Percentiles rank a stretch among this genome's conserved stretches.
Evolutionary conservation across 2,888 invertebrate genomes (phyloP).

Genomic region (Melinaea marsaeus): DNA sequence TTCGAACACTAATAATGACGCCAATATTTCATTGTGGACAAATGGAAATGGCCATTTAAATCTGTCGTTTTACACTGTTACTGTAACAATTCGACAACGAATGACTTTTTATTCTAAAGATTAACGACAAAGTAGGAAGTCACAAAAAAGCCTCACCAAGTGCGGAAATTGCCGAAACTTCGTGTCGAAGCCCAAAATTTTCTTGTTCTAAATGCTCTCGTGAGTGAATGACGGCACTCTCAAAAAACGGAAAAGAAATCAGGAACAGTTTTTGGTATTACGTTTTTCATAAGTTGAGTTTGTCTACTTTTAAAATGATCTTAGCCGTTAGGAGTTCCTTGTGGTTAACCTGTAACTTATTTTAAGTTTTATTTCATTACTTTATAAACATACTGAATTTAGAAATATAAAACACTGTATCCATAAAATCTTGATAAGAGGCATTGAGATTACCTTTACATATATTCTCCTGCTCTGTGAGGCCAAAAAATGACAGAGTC

Average conservation of each 20-base stretch:
- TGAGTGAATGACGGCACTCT: constrained; percentile 75
- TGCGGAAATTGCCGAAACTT: constrained; percentile 75
- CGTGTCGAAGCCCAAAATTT: constrained; percentile 72
- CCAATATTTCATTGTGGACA: constrained; percentile 36
- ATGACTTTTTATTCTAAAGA: constrained; percentile 69
- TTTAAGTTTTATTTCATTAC: too few relatives aligned
- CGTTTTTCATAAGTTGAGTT: constrained; percentile 54
- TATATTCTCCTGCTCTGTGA: too few relatives aligned
- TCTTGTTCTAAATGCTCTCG: constrained; percentile 74
- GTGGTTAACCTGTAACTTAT: too few relatives aligned
- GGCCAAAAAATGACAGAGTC: too few relatives aligned
- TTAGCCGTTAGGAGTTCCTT: too few relatives aligned
- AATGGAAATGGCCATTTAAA: constrained; percentile 59
- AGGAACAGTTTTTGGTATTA: constrained; percentile 73
- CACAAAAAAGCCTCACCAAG: constrained; percentile 69
- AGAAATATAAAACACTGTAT: too few relatives aligned
- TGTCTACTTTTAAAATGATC: too few relatives aligned
- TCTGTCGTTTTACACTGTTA: constrained; percentile 60
- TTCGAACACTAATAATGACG: constrained; percentile 27
- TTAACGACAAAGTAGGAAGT: constrained; percentile 72
- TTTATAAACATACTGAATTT: too few relatives aligned
- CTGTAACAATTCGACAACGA: constrained; percentile 55
- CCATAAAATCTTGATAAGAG: too few relatives aligned
- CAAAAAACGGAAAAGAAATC: constrained; percentile 75
- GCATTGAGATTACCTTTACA: too few relatives aligned